Evolutionary conservation across 2,797 vertebrate genomes (phyloP).

Genomic region (Lerista edwardsae): DNA sequence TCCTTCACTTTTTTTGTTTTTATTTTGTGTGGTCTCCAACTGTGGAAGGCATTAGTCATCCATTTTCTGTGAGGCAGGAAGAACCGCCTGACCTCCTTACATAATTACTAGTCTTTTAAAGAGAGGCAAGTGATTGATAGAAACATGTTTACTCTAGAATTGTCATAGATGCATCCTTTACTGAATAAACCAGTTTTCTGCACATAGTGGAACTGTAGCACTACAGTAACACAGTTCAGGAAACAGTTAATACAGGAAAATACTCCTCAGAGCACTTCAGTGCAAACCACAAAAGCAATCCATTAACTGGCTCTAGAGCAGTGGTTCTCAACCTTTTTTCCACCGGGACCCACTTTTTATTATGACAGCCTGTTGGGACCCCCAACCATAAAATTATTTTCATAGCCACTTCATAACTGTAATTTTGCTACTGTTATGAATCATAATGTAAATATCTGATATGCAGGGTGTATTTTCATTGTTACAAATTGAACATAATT

Average conservation of each 20-base stretch:
- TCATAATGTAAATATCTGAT: too few relatives aligned
- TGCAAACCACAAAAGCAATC: not conserved
- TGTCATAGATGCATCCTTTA: not conserved
- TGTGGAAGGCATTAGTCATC: not conserved
- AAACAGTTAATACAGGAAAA: not conserved
- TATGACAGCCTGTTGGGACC: too few relatives aligned
- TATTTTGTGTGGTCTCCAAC: not conserved
- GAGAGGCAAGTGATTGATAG: not conserved
- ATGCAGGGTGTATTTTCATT: too few relatives aligned
- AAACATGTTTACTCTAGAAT: not conserved
- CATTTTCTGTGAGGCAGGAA: not conserved
- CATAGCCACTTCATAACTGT: too few relatives aligned
- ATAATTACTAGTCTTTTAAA: not conserved
- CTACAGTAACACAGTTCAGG: not conserved
- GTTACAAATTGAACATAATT: too few relatives aligned
- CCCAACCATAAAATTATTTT: too few relatives aligned
- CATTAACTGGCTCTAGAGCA: not conserved
- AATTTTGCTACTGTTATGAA: too few relatives aligned
- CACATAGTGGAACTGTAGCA: not conserved
- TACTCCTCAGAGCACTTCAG: not conserved
- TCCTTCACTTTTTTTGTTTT: constrained; percentile 3
- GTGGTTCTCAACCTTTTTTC: too few relatives aligned
- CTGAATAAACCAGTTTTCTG: not conserved
- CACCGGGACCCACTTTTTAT: too few relatives aligned
- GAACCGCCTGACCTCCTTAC: constrained; percentile 19